Conservation (phyloP, 2,797 vertebrate genomes). For the Tarsius wallacei region DNA sequence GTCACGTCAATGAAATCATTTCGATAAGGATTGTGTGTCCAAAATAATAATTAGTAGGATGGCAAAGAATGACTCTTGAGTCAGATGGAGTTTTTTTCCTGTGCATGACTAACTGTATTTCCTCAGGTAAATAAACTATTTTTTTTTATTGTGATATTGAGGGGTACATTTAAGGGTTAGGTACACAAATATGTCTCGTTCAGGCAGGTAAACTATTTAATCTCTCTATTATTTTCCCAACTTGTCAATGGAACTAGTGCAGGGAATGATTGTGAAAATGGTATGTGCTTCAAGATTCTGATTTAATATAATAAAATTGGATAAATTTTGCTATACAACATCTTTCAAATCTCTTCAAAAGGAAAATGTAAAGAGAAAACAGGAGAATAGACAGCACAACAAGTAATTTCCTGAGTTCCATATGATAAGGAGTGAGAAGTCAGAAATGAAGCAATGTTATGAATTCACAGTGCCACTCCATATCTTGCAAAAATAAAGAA, state of each 20-base stretch:
- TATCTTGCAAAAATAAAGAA: constrained; percentile 27
- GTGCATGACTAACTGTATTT: neutral
- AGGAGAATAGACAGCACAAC: neutral
- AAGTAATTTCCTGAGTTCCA: constrained; percentile 18
- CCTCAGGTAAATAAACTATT: constrained; percentile 56
- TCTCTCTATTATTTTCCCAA: constrained; percentile 30
- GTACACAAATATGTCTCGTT: no score
- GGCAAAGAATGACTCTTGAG: neutral
- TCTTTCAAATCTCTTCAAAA: constrained; percentile 38
- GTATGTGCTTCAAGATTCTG: neutral
- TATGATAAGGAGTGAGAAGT: neutral
- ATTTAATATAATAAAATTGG: neutral
- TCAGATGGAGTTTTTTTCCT: neutral
- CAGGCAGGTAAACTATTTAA: constrained; percentile 41
- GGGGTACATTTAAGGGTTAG: no score
- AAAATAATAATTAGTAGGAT: constrained; percentile 25
- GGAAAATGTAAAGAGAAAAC: neutral
- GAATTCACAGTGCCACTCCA: neutral
- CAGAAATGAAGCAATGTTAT: neutral
- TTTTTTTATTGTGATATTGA: no score
- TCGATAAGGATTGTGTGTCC: constrained; percentile 24
- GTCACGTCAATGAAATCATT: neutral
- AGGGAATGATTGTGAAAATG: constrained; percentile 27
- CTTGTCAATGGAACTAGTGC: neutral
- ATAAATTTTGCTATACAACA: neutral